A percentile compares a stretch with the other conserved stretches of the same genome.
These are phyloP conservation scores for Raja brachyura DNA, from an alignment of 2,113 vertebrate genomes.

Conservation along the genomic window DNA sequence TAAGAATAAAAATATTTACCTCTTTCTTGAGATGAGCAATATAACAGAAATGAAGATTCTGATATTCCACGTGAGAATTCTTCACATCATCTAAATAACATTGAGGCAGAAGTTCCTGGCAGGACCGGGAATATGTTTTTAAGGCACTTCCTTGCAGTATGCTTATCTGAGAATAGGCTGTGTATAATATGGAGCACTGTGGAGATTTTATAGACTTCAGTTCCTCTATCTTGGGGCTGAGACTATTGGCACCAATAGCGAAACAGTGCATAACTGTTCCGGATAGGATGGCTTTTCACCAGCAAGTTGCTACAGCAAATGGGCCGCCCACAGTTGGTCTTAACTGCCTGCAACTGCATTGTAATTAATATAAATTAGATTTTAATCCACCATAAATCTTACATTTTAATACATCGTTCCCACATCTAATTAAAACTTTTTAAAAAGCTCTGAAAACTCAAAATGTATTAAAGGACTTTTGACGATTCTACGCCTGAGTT, in stretches of 20 bases:
- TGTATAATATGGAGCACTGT: not conserved
- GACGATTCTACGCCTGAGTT: not conserved
- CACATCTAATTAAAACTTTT: not conserved
- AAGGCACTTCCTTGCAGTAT: not conserved
- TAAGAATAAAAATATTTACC: constrained; percentile 6
- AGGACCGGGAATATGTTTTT: not conserved
- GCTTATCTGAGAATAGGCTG: not conserved
- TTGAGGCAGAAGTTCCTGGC: not conserved
- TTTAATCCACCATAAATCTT: not conserved
- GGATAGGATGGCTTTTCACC: not conserved
- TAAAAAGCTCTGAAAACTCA: not conserved
- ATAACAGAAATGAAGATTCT: not conserved
- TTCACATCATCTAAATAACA: not conserved
- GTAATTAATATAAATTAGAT: constrained; percentile 1
- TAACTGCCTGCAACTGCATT: not conserved
- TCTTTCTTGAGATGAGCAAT: not conserved
- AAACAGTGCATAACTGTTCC: not conserved
- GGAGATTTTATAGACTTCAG: constrained; percentile 31
- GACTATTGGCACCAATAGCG: not conserved
- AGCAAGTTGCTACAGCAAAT: not conserved
- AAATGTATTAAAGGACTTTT: not conserved
- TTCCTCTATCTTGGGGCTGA: not conserved
- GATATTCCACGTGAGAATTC: not conserved
- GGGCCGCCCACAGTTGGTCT: not conserved
- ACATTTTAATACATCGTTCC: not conserved